phyloP scores from a whole-genome alignment of 23 tunicate species.

The Ascidia mentula region DNA sequence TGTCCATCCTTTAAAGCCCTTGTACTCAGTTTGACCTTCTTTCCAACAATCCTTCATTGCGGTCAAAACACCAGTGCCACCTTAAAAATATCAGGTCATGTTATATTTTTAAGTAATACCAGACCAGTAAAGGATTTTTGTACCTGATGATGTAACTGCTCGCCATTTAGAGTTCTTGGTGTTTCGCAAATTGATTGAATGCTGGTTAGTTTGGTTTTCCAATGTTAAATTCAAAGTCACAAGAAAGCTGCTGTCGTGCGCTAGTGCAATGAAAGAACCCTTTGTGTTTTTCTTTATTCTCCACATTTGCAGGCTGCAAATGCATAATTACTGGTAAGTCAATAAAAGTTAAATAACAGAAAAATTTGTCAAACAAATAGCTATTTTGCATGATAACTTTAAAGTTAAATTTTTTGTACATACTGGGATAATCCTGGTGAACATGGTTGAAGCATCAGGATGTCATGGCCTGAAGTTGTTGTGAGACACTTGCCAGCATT shows the following conservation, averaged over 20 bases:
- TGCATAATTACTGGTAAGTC: background rate
- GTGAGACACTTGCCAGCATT: background rate
- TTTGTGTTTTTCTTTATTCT: background rate
- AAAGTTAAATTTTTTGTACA: background rate
- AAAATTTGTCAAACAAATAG: background rate
- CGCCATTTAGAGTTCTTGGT: background rate
- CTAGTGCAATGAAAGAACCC: background rate
- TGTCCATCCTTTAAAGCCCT: conserved; percentile 40
- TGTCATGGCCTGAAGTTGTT: background rate
- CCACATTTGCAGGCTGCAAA: background rate
- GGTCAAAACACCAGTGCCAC: conserved; percentile 13
- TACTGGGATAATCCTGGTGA: background rate
- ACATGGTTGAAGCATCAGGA: background rate
- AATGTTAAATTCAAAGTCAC: background rate
- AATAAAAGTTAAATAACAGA: background rate
- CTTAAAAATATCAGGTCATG: background rate
- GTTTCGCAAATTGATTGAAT: background rate
- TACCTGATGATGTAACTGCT: background rate
- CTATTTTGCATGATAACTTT: background rate
- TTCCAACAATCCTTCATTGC: conserved; percentile 40
- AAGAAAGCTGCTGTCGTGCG: background rate
- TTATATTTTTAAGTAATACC: background rate
- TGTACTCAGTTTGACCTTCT: conserved; percentile 16
- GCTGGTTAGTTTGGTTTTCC: background rate
- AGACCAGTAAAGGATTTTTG: background rate